Evolutionary conservation across 2,797 vertebrate genomes (phyloP), one percentile per base, ranked within the genome.

Genomic region (Channallabes apus): DNA sequence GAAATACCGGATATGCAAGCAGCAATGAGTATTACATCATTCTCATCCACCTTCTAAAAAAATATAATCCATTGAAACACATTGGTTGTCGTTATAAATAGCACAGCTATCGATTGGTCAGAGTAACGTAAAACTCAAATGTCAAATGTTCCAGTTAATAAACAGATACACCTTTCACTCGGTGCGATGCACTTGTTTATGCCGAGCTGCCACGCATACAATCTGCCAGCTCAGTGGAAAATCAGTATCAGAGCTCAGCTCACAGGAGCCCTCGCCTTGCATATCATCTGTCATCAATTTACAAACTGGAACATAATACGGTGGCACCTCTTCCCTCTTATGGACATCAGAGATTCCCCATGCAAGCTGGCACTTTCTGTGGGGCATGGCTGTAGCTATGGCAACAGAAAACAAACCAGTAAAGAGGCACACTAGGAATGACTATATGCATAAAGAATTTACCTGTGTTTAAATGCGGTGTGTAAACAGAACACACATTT

Each of bases 231-330:
- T 41, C 84, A 89, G 83, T 89, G 91, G 91, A 91, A 91, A 89
- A 90, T 85, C 73, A 69, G 83, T 82, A 75, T 86, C 81, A 72
- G 88, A 62, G 76, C 82, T 84, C 61, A 65, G 83, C 82, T 87
- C 82, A 51, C 85, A 86, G 46, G 46, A 46, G 65, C 61, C 79
- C 82, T 84, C 62, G 24, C 75, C 75, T 88, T 85, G 51, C 87
- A 78, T 87, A 89, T 91, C 88, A 82, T 72, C 89, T 90, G 88
- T 89, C 89, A 87, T 77, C 85, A 80, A 82, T 80, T 88, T 81
- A 80, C 82, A 69, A 64, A 38, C 80, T 51, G 77, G 61, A 71
- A 76, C 85, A 88, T 86, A 61, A 89, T 87, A 86, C 32, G 32
- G 65, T 22, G 51, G 17, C 68, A 54, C 78, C 86, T 61, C 61